phyloP scores from a whole-genome alignment of 1,140 invertebrate genomes.

The Batillaria attramentaria region DNA sequence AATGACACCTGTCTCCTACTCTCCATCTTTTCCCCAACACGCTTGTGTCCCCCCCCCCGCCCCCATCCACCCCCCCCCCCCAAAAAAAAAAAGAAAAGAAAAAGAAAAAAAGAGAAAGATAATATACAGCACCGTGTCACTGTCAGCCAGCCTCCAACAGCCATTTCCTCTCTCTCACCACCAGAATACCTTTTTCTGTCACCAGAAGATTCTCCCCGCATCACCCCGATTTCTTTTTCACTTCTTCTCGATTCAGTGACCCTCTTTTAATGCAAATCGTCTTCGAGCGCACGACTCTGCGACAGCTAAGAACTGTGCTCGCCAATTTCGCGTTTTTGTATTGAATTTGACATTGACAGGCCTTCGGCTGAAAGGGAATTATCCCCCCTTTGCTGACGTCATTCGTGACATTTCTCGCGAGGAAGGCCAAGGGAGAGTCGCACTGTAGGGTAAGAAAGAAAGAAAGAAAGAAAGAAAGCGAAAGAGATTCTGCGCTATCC shows the following conservation, averaged over 20 bases:
- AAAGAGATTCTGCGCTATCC: neutral
- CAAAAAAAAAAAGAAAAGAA: neutral
- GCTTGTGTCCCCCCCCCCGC: no score
- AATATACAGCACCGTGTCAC: neutral
- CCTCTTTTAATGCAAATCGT: neutral
- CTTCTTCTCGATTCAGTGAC: neutral
- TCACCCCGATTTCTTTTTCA: neutral
- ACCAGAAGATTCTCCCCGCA: neutral
- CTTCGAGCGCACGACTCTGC: neutral
- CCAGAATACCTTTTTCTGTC: neutral
- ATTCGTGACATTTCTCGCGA: slow-evolving; percentile 11
- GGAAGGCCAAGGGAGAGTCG: neutral
- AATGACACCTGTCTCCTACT: no score
- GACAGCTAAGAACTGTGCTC: neutral
- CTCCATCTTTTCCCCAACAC: no score
- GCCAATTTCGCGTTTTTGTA: slow-evolving; percentile 9
- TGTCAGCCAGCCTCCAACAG: neutral
- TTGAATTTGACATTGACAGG: neutral
- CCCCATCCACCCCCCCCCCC: no score
- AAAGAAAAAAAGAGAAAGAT: neutral
- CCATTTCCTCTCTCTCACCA: neutral
- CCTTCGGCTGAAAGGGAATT: neutral
- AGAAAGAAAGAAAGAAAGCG: neutral
- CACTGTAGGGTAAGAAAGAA: no score
- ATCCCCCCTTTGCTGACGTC: slow-evolving; percentile 8